These are phyloP conservation scores for Schizaphis graminum DNA, from an alignment of 2,888 invertebrate genomes.

Conservation along the genomic window DNA sequence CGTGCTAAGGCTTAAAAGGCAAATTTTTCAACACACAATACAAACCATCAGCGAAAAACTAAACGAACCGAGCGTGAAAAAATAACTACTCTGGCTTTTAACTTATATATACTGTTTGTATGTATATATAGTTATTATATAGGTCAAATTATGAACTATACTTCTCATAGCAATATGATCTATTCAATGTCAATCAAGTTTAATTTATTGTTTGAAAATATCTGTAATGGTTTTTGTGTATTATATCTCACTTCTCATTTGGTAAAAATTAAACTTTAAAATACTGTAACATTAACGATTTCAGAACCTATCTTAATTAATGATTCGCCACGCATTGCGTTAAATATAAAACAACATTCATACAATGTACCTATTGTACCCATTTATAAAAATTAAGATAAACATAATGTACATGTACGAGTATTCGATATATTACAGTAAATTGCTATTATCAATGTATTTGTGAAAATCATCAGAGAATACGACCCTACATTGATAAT, in stretches of 20 bases:
- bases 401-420: too few relatives aligned
- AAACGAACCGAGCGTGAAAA: conserved; percentile 57
- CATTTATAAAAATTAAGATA: too few relatives aligned
- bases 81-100: conserved; percentile 38
- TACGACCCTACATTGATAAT: background rate
- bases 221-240: background rate
- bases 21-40: conserved; percentile 64
- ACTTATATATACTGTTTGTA: background rate
- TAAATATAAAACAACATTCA: too few relatives aligned
- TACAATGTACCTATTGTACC: too few relatives aligned
- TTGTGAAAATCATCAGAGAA: background rate
- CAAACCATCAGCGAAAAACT: conserved; percentile 50
- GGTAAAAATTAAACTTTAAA: background rate
- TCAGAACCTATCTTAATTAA: too few relatives aligned
- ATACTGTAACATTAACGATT: background rate
- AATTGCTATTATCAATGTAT: background rate
- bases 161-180: background rate
- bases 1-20: conserved; percentile 62
- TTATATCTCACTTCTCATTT: background rate
- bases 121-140: background rate
- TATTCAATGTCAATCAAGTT: background rate
- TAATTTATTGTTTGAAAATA: background rate
- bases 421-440: background rate
- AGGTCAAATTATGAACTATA: conserved; percentile 34
- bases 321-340: too few relatives aligned